Evolutionary conservation across 2,797 vertebrate genomes (phyloP).

Genomic region (Lophotriccus pileatus): DNA sequence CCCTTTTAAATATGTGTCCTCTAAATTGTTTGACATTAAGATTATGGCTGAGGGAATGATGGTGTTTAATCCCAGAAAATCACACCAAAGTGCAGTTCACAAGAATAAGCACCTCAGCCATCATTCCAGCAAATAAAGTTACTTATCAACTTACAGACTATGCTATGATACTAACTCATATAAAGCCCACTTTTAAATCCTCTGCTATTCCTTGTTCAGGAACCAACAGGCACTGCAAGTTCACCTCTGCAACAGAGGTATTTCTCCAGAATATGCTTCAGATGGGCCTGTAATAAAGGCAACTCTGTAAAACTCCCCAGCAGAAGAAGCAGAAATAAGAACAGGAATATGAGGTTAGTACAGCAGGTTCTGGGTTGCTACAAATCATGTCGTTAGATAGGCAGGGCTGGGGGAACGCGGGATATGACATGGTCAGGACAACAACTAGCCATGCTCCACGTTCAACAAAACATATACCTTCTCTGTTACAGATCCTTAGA

Average conservation of each 20-base stretch:
- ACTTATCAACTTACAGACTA: not conserved
- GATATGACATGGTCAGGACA: accelerated
- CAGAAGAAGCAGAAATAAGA: not conserved
- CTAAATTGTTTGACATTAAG: not conserved
- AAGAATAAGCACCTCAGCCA: not conserved
- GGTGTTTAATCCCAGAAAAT: not conserved
- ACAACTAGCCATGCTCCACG: not conserved
- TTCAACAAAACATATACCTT: not conserved
- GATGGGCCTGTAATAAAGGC: not conserved
- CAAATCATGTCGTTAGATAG: not conserved
- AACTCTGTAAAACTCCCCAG: not conserved
- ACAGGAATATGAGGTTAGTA: not conserved
- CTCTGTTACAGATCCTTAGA: not conserved
- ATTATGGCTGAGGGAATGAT: not conserved
- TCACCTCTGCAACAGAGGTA: not conserved
- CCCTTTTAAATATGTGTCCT: not conserved
- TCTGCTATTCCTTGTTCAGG: not conserved
- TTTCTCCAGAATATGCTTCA: not conserved
- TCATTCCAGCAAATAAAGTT: not conserved
- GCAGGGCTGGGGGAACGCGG: accelerated
- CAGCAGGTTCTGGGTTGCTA: not conserved
- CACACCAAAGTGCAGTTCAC: not conserved
- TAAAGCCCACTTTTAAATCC: not conserved
- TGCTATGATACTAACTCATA: not conserved
- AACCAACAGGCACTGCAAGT: not conserved